Evolutionary conservation across 2,888 invertebrate species (phyloP).

Genomic region (Luffia ferchaultella): DNA sequence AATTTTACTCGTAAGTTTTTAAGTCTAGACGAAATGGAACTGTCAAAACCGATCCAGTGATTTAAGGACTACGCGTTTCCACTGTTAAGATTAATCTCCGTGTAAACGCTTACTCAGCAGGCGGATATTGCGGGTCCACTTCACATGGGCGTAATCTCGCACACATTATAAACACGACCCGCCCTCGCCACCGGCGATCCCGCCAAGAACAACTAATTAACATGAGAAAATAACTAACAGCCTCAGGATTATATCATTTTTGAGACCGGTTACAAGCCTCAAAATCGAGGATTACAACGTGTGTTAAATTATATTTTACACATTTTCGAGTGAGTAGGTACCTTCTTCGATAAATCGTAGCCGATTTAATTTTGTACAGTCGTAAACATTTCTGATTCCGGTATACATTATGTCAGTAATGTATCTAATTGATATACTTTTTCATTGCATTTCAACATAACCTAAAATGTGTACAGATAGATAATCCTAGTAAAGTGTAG

Average conservation of each 20-base stretch:
- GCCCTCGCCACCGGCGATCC: neutral
- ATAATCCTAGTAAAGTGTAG: neutral
- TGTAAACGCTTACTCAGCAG: slow-evolving; percentile 28
- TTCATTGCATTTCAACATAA: too few relatives aligned
- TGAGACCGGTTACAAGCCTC: slow-evolving; percentile 15
- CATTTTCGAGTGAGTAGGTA: too few relatives aligned
- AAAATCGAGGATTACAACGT: slow-evolving; percentile 22
- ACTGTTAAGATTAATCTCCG: slow-evolving; percentile 21
- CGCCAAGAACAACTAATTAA: slow-evolving; percentile 7
- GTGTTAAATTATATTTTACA: too few relatives aligned
- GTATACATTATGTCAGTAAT: too few relatives aligned
- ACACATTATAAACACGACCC: slow-evolving; percentile 34
- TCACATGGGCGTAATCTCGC: slow-evolving; percentile 28
- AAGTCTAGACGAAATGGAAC: too few relatives aligned
- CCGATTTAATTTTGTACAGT: too few relatives aligned
- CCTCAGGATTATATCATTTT: neutral
- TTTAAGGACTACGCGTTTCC: neutral
- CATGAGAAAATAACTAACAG: slow-evolving; percentile 1
- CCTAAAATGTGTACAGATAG: too few relatives aligned
- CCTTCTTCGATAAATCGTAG: too few relatives aligned
- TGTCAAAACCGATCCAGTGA: neutral
- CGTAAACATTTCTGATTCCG: too few relatives aligned
- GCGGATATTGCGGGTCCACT: slow-evolving; percentile 29
- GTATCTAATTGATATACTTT: too few relatives aligned
- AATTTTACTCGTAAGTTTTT: too few relatives aligned